These are phyloP conservation scores for Pelusios castaneus DNA, from an alignment of 2,113 vertebrate species.

Conservation along the genomic window DNA sequence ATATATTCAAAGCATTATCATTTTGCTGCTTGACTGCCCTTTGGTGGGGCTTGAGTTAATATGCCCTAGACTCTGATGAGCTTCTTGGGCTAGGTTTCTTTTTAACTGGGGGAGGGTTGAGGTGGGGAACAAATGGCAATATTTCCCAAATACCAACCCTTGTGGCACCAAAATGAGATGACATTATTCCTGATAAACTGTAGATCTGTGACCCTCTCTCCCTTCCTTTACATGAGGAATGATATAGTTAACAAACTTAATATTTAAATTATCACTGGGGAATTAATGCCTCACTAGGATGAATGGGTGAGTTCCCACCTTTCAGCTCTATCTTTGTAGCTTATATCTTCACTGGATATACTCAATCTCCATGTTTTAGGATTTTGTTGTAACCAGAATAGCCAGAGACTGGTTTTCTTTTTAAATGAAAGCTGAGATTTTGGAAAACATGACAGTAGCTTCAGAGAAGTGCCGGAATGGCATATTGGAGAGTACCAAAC, in stretches of 20 bases:
- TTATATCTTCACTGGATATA: background rate
- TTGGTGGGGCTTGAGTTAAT: background rate
- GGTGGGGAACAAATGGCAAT: background rate
- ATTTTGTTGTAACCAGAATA: background rate
- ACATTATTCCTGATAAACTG: background rate
- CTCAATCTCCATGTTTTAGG: background rate
- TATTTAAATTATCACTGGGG: background rate
- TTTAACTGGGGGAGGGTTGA: background rate
- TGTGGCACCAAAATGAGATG: background rate
- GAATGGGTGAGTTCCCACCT: background rate
- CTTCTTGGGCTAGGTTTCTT: background rate
- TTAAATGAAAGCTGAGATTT: background rate
- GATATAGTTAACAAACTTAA: background rate
- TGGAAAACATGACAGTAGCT: background rate
- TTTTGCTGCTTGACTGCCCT: background rate
- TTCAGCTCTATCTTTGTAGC: slow-evolving; percentile 1
- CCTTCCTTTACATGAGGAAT: background rate
- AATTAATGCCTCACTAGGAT: background rate
- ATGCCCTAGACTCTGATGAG: background rate
- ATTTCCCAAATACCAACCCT: background rate
- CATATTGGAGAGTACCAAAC: background rate
- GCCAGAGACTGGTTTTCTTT: background rate
- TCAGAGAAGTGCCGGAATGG: background rate
- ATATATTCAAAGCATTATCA: background rate
- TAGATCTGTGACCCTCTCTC: background rate